These are phyloP conservation scores for Scylla paramamosain DNA, from an alignment of 1,140 invertebrate genomes.

Conservation along the genomic window DNA sequence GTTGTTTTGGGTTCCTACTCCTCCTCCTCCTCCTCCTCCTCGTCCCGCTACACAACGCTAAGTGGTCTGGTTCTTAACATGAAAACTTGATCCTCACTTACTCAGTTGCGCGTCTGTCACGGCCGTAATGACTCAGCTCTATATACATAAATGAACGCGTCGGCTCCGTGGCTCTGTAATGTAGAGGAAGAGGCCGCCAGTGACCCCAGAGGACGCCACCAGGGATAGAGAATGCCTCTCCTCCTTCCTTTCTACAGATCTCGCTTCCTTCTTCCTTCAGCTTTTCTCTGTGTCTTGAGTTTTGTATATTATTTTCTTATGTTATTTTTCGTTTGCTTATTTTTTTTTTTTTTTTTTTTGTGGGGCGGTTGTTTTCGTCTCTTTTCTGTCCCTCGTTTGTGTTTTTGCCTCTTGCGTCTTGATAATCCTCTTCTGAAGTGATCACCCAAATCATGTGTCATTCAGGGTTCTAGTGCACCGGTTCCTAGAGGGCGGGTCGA, in stretches of 20 bases:
- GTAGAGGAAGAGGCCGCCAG: background rate
- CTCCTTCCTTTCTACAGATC: background rate
- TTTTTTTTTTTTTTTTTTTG: background rate
- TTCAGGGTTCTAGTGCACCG: no score
- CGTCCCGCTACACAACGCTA: background rate
- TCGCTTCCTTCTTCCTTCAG: background rate
- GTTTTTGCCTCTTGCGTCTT: background rate
- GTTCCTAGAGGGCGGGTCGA: no score
- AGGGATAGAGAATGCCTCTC: background rate
- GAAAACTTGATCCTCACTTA: slow-evolving; percentile 51
- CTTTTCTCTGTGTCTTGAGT: no score
- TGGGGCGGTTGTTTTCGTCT: background rate
- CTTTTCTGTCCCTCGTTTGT: background rate
- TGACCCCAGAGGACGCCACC: background rate
- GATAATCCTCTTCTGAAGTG: no score
- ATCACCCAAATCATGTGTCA: no score
- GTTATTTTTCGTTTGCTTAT: background rate
- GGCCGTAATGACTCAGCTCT: background rate
- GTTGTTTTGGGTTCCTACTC: background rate
- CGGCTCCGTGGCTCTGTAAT: background rate
- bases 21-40: background rate
- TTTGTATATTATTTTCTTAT: no score
- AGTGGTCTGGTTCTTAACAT: slow-evolving; percentile 36
- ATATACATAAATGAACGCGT: slow-evolving; percentile 34
- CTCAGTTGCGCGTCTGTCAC: background rate